A percentile compares a stretch with the other conserved stretches of the same genome.
These are phyloP conservation scores for Oreotrochilus melanogaster DNA, from an alignment of 2,113 vertebrate species.

Conservation along the genomic window DNA sequence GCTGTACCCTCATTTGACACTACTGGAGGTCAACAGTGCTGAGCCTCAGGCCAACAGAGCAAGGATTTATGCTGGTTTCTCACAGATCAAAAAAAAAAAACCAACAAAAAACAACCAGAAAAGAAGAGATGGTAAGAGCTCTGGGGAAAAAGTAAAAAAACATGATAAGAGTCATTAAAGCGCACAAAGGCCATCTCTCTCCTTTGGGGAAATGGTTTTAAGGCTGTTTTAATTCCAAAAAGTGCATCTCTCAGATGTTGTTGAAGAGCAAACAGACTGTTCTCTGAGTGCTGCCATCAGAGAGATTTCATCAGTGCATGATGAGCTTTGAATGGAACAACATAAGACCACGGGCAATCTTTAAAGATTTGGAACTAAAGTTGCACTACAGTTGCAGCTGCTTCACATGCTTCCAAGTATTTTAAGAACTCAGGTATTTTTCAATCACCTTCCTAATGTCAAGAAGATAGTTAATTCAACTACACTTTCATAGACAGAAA, in stretches of 20 bases:
- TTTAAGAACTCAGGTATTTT: neutral
- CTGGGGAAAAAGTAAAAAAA: neutral
- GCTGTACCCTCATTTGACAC: neutral
- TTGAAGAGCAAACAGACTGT: neutral
- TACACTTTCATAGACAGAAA: neutral
- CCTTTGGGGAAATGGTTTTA: neutral
- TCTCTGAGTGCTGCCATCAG: neutral
- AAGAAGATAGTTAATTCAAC: neutral
- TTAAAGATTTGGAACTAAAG: neutral
- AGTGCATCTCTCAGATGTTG: neutral
- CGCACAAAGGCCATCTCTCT: neutral
- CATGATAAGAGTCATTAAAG: neutral
- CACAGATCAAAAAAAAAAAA: neutral
- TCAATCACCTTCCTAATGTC: neutral
- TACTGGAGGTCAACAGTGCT: neutral
- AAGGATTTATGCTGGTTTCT: neutral
- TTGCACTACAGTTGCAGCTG: neutral
- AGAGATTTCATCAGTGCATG: neutral
- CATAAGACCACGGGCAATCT: rapidly evolving
- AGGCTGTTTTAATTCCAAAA: neutral
- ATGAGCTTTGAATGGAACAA: rapidly evolving
- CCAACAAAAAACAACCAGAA: no score
- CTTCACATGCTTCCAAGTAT: neutral
- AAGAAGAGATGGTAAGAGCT: neutral
- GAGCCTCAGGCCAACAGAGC: neutral